A percentile compares a stretch with the other conserved stretches of the same genome.
Evolutionary conservation across 2,888 invertebrate genomes (phyloP).

Genomic region (Drosophila atroscutellata): DNA sequence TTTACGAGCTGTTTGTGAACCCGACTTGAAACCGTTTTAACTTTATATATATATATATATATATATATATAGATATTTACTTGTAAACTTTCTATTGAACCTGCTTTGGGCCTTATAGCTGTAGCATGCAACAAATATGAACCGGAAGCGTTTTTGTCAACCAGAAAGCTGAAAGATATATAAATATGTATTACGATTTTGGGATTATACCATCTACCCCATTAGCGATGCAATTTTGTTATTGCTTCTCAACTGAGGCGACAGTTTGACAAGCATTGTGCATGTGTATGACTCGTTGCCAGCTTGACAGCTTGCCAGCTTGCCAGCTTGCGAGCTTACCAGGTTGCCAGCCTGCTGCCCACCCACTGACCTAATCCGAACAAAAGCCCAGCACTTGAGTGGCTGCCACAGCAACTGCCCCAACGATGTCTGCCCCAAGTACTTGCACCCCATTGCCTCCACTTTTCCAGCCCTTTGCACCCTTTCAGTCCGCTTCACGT

Average conservation of each 20-base stretch:
- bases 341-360: not conserved
- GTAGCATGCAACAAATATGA: not conserved
- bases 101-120: not conserved
- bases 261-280: slow-evolving; percentile 8
- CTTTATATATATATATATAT: not conserved
- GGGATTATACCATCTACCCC: not conserved
- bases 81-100: slow-evolving; percentile 5
- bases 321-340: not conserved
- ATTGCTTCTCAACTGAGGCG: not conserved
- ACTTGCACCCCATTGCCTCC: not conserved
- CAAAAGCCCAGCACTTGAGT: slow-evolving; percentile 29
- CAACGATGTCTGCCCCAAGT: not conserved
- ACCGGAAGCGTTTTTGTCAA: not conserved
- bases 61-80: not conserved
- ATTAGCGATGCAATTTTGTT: not conserved
- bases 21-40: slow-evolving; percentile 6
- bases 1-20: slow-evolving; percentile 4
- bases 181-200: not conserved
- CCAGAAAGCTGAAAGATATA: not conserved
- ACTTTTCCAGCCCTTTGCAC: not conserved
- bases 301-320: not conserved
- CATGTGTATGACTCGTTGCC: not conserved
- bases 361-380: slow-evolving; percentile 35
- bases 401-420: slow-evolving; percentile 29
- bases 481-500: slow-evolving; percentile 3